phyloP scores from a whole-genome alignment of 2,888 invertebrate species.

The Zygogramma bicolorata region DNA sequence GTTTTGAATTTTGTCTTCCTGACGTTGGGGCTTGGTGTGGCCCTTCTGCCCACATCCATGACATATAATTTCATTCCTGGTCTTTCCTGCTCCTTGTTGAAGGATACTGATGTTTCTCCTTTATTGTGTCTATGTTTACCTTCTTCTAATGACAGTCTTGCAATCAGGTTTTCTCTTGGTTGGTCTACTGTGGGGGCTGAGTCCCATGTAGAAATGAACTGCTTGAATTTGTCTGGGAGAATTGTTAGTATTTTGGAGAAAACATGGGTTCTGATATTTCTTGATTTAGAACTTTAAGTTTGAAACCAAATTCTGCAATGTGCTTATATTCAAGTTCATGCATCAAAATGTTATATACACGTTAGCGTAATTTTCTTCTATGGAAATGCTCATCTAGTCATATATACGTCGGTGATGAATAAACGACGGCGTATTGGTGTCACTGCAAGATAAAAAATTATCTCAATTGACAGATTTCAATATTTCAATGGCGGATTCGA shows the following conservation, averaged over 20 bases:
- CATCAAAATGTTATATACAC: too few relatives aligned
- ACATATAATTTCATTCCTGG: too few relatives aligned
- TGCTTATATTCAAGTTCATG: constrained; percentile 11
- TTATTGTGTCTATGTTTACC: background rate
- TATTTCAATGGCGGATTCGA: too few relatives aligned
- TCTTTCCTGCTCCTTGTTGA: too few relatives aligned
- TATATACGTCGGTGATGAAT: too few relatives aligned
- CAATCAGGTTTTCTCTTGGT: background rate
- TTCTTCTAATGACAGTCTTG: background rate
- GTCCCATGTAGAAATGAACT: constrained; percentile 18
- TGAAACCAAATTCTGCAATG: background rate
- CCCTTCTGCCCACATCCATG: too few relatives aligned
- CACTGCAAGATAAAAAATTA: too few relatives aligned
- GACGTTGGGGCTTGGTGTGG: too few relatives aligned
- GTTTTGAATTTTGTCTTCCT: background rate
- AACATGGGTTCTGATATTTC: constrained; percentile 8
- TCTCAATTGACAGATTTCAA: too few relatives aligned
- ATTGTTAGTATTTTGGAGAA: constrained; percentile 9
- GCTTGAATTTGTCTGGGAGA: constrained; percentile 18
- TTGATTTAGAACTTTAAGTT: constrained; percentile 6
- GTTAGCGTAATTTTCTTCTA: too few relatives aligned
- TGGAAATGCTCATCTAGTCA: too few relatives aligned
- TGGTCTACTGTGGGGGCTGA: background rate
- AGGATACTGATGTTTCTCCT: background rate
- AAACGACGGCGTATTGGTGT: too few relatives aligned